Evolutionary conservation across 2,797 vertebrate species (phyloP).

Genomic region (Neosilurus mollespiculum): DNA sequence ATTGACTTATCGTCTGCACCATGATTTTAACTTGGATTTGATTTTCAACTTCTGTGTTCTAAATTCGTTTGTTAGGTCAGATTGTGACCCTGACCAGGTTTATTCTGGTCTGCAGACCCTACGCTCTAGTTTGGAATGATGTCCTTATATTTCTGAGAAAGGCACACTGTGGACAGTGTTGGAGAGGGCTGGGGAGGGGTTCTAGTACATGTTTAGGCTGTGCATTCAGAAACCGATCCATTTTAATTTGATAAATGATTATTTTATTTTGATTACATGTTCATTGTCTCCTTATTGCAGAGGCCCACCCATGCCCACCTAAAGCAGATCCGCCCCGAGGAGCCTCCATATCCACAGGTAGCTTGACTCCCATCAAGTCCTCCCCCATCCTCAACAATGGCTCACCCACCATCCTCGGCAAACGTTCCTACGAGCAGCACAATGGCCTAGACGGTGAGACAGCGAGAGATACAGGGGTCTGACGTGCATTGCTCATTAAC

Average conservation of each 20-base stretch:
- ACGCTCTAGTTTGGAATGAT: neutral
- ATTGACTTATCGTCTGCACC: neutral
- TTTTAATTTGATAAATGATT: neutral
- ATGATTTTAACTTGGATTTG: neutral
- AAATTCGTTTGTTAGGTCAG: neutral
- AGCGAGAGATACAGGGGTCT: constrained; percentile 71
- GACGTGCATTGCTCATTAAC: neutral
- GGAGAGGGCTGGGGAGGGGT: too few relatives aligned
- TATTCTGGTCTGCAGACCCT: neutral
- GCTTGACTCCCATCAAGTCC: constrained; percentile 88
- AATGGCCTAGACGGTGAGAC: constrained; percentile 96
- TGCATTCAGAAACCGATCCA: neutral
- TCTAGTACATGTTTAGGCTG: neutral
- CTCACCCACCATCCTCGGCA: constrained; percentile 96
- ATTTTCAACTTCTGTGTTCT: neutral
- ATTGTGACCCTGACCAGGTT: neutral
- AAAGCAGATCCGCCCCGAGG: constrained; percentile 83
- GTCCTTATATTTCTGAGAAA: neutral
- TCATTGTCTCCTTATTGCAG: constrained; percentile 63
- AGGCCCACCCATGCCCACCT: constrained; percentile 89
- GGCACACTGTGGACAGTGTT: neutral
- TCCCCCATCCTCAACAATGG: constrained; percentile 93
- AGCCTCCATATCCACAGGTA: constrained; percentile 80
- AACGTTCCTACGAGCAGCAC: constrained; percentile 95
- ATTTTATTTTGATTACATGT: neutral